Evolutionary conservation across 2,113 vertebrate species (phyloP).

Genomic region (Hucho hucho): DNA sequence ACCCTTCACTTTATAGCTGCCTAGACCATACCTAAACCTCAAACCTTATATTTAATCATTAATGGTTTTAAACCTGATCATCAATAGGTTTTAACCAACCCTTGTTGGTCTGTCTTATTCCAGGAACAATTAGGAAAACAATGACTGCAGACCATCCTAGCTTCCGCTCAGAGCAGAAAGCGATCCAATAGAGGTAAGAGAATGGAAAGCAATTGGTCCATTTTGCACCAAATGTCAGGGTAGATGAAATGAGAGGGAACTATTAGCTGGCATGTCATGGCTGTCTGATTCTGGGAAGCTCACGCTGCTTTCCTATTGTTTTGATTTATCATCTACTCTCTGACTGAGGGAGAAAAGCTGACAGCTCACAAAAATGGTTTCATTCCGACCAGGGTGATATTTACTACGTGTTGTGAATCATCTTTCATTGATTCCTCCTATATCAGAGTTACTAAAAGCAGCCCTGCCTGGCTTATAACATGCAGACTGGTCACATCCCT

Average conservation of each 20-base stretch:
- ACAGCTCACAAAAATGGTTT: not conserved
- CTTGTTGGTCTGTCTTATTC: too few relatives aligned
- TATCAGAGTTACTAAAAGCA: not conserved
- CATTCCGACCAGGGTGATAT: not conserved
- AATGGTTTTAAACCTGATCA: too few relatives aligned
- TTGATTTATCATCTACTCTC: not conserved
- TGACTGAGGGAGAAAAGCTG: not conserved
- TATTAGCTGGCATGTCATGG: not conserved
- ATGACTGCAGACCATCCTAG: too few relatives aligned
- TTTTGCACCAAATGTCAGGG: constrained; percentile 21
- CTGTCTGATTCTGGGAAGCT: constrained; percentile 12
- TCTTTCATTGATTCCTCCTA: not conserved
- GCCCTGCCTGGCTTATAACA: not conserved
- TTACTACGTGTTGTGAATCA: constrained; percentile 1
- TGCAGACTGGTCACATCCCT: not conserved
- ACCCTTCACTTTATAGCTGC: too few relatives aligned
- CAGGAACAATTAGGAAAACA: too few relatives aligned
- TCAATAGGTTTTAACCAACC: too few relatives aligned
- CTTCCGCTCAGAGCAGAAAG: too few relatives aligned
- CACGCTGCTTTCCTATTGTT: not conserved
- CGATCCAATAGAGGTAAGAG: too few relatives aligned
- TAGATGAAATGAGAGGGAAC: constrained; percentile 14
- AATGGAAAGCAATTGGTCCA: too few relatives aligned
- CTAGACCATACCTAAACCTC: too few relatives aligned
- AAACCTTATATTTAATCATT: too few relatives aligned